A percentile compares a stretch with the other conserved stretches of the same genome.
phyloP scores from a whole-genome alignment of 1,140 invertebrate genomes.

The Trialeurodes vaporariorum region DNA sequence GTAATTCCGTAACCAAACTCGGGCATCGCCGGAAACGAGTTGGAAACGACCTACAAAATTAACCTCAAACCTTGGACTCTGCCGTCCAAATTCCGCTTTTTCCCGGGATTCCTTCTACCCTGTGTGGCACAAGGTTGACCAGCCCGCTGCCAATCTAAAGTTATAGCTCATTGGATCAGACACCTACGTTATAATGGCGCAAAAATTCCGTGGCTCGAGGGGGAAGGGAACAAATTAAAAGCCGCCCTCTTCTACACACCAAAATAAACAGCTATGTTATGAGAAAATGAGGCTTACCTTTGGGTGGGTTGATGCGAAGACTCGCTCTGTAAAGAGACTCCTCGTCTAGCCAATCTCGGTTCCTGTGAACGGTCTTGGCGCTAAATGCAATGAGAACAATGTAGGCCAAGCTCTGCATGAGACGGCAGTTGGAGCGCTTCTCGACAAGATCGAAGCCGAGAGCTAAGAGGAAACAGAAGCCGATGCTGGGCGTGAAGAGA shows the following conservation, averaged over 20 bases:
- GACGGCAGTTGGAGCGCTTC: not conserved
- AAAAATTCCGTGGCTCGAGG: not conserved
- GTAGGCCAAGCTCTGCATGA: not conserved
- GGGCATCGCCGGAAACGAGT: too few species aligned
- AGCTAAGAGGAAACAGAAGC: slow-evolving; percentile 80
- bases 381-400: slow-evolving; percentile 30
- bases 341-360: slow-evolving; percentile 82
- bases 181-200: too few species aligned
- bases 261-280: not conserved
- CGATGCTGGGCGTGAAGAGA: slow-evolving; percentile 88
- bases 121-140: too few species aligned
- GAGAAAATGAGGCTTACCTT: too few species aligned
- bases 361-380: slow-evolving; percentile 62
- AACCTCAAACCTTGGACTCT: too few species aligned
- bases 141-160: too few species aligned
- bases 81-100: too few species aligned
- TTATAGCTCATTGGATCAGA: too few species aligned
- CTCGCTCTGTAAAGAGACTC: slow-evolving; percentile 85
- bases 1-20: too few species aligned
- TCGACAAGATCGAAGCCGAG: slow-evolving; percentile 37
- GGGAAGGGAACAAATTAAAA: not conserved
- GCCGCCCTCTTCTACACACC: not conserved
- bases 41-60: too few species aligned
- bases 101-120: too few species aligned
- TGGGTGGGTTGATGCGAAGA: slow-evolving; percentile 82